Base-by-base conservation (phyloP, 2,888 invertebrate genomes). In the Lasioglossum morio region DNA sequence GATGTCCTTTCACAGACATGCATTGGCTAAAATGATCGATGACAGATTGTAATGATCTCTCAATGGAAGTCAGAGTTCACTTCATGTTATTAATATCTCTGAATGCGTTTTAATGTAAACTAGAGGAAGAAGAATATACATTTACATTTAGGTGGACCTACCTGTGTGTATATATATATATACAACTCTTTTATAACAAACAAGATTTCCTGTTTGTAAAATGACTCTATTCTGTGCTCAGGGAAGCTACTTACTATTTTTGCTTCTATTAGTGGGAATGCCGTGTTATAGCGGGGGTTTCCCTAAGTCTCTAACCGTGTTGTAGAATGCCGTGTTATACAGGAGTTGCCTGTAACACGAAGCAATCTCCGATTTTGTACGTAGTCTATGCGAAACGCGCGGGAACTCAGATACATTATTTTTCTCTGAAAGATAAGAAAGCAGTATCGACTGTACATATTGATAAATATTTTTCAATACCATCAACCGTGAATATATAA, bases 381-480 rank as follows among this genome's bases (percentile, higher is more conserved):
- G 79, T 82, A 78, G 78, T 84, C 78, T 60, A 75, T 73, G 83
- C 57, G 79, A 82, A 70, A 70, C 73, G 76, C 69, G 53, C 23
- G 74, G 78, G 69, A 75, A 81, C 40, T 53, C 63, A 87, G 40
- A 77, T 77, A 81, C 72, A 69, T 82, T 87, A 87, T 82, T 79
- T 81, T 82, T 89, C 81, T 78, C 79, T 76, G 40, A 77, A 53
- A 37, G 81, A 80, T 78, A 40, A 27, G n/a, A 30, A 79, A 87
- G 37, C 72, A 53, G 79, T 72, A 57, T 57, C 75, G 46, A 70
- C 77, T 88, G 86, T 89, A 89, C 34, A 82, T 87, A 84, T 77
- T 72, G 79, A 84, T 69, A 84, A 69, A 80, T 88, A 88, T 85
- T 89, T 89, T 86, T 81, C 82, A 79, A 81, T 86, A 87, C 75